A percentile compares a stretch with the other conserved stretches of the same genome.
phyloP scores from a whole-genome alignment of 2,113 vertebrate genomes.

The Lamprotornis superbus region DNA sequence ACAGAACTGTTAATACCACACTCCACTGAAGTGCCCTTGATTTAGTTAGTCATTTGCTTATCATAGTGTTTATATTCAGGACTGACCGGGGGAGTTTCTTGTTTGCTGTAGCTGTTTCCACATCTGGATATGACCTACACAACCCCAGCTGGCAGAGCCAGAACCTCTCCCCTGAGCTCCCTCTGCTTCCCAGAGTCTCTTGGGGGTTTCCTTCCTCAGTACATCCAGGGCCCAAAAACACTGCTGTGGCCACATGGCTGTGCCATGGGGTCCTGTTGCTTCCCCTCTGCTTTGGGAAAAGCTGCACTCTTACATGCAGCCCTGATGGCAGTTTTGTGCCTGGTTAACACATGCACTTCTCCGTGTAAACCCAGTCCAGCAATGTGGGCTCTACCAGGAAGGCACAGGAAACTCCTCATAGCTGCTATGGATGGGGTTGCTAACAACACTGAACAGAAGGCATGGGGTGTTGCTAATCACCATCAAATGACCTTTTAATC shows the following conservation, averaged over 20 bases:
- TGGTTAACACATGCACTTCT: neutral
- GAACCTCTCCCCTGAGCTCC: neutral
- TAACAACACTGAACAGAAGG: neutral
- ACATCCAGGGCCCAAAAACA: rapidly evolving
- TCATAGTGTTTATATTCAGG: neutral
- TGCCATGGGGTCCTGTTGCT: neutral
- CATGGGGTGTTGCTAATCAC: neutral
- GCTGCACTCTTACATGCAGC: neutral
- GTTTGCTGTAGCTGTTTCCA: neutral
- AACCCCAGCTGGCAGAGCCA: neutral
- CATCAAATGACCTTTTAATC: neutral
- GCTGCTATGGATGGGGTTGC: neutral
- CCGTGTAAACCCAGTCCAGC: neutral
- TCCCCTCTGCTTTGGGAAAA: neutral
- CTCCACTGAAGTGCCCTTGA: neutral
- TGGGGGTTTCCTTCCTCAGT: neutral
- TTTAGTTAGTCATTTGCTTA: neutral
- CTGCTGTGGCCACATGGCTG: rapidly evolving
- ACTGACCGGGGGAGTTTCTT: neutral
- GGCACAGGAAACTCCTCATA: neutral
- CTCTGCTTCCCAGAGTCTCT: neutral
- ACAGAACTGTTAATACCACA: neutral
- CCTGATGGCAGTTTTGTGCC: neutral
- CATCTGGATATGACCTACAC: neutral
- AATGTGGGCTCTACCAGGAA: neutral